phyloP scores from a whole-genome alignment of 2,113 vertebrate species.

The Galemys pyrenaicus region DNA sequence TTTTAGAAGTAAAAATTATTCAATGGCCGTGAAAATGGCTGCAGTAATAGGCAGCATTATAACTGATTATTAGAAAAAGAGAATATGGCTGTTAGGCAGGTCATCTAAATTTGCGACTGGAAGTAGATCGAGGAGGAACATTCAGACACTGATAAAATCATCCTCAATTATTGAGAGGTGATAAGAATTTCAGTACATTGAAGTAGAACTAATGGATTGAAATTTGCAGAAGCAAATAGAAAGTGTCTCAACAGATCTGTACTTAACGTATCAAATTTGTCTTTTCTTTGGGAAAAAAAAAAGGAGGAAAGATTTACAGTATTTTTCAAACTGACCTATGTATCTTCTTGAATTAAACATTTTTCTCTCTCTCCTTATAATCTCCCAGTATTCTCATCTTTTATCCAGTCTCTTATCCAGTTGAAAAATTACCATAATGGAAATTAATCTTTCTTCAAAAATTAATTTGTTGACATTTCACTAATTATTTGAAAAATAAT shows the following conservation, averaged over 20 bases:
- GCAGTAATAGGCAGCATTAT: not conserved
- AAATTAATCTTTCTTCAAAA: not conserved
- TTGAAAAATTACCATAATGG: not conserved
- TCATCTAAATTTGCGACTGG: not conserved
- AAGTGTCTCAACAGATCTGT: not conserved
- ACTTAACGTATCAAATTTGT: not conserved
- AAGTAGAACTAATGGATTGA: not conserved
- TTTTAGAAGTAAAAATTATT: not conserved
- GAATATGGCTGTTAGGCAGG: not conserved
- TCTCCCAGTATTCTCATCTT: not conserved
- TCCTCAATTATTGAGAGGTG: not conserved
- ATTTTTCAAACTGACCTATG: not conserved
- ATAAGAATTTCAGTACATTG: not conserved
- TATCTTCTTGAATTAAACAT: not conserved
- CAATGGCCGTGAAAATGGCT: not conserved
- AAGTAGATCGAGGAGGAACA: not conserved
- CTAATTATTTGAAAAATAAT: constrained; percentile 33
- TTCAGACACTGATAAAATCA: not conserved
- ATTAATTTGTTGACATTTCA: constrained; percentile 29
- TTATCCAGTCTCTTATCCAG: not conserved
- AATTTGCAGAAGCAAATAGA: not conserved
- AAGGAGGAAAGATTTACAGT: not conserved
- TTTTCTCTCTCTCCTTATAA: not conserved
- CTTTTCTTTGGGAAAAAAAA: not conserved
- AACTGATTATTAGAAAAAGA: not conserved